These are phyloP conservation scores for Origma solitaria DNA, from an alignment of 2,113 vertebrate species.

Conservation along the genomic window DNA sequence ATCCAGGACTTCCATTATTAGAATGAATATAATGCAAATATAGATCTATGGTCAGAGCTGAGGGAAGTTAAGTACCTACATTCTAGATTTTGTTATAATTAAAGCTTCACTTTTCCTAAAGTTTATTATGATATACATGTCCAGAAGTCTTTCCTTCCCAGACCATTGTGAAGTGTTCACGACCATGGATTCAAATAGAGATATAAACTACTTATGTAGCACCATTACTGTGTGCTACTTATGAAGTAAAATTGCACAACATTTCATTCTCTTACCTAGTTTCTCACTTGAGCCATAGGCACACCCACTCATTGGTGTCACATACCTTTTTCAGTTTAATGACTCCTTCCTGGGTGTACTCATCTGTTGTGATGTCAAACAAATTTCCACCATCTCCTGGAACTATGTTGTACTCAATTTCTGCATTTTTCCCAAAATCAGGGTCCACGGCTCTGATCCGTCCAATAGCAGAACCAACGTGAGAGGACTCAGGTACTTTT, in stretches of 20 bases:
- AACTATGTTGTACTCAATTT: conserved; percentile 95
- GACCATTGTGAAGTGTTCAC: neutral
- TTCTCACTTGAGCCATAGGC: neutral
- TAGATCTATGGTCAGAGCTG: rapidly evolving
- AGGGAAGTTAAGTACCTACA: neutral
- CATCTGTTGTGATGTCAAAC: conserved; percentile 93
- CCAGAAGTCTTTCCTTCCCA: neutral
- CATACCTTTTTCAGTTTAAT: conserved; percentile 91
- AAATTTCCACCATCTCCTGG: conserved; percentile 92
- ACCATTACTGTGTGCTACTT: neutral
- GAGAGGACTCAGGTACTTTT: conserved; percentile 90
- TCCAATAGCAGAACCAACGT: conserved; percentile 86
- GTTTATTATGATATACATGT: neutral
- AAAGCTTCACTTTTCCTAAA: neutral
- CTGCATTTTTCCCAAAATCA: conserved; percentile 91
- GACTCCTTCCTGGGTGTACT: conserved; percentile 92
- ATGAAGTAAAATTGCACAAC: neutral
- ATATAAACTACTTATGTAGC: neutral
- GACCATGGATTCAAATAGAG: neutral
- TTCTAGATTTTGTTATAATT: neutral
- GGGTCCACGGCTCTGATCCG: conserved; percentile 94
- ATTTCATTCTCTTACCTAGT: neutral
- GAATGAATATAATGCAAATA: neutral
- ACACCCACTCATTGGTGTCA: neutral
- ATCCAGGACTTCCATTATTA: neutral